Conservation (phyloP, 2,113 vertebrate species). For the Pteropus alecto region DNA sequence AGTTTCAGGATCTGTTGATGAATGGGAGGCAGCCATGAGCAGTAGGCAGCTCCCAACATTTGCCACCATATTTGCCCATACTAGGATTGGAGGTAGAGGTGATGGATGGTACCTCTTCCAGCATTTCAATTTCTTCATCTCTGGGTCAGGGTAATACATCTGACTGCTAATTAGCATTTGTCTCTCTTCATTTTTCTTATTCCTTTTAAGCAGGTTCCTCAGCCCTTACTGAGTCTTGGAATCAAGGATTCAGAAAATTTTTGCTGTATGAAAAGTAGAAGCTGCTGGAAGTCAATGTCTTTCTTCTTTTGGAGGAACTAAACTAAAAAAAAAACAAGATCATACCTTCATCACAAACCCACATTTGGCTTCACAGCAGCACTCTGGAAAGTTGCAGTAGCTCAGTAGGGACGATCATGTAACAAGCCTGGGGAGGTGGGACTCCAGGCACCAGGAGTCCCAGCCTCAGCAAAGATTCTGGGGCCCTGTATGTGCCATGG, state of each 20-base stretch:
- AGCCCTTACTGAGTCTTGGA: not conserved
- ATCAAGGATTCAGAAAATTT: not conserved
- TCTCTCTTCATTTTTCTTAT: not conserved
- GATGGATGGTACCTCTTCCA: not conserved
- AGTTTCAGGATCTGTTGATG: not conserved
- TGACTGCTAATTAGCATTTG: not conserved
- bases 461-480: not conserved
- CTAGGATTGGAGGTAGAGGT: not conserved
- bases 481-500: accelerated
- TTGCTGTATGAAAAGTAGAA: not conserved
- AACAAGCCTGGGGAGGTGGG: not conserved
- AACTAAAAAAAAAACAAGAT: not conserved
- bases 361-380: not conserved
- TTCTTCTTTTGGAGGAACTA: constrained; percentile 14
- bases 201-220: constrained; percentile 1
- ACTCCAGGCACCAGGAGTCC: not conserved
- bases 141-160: not conserved
- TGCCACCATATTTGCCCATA: not conserved
- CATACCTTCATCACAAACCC: not conserved
- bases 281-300: not conserved
- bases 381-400: not conserved
- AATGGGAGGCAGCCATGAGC: not conserved
- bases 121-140: not conserved
- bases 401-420: not conserved
- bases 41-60: not conserved